Percentiles rank a stretch among this genome's conserved stretches.
phyloP scores from a whole-genome alignment of 2,888 invertebrate species.

The Hydriomena furcata region DNA sequence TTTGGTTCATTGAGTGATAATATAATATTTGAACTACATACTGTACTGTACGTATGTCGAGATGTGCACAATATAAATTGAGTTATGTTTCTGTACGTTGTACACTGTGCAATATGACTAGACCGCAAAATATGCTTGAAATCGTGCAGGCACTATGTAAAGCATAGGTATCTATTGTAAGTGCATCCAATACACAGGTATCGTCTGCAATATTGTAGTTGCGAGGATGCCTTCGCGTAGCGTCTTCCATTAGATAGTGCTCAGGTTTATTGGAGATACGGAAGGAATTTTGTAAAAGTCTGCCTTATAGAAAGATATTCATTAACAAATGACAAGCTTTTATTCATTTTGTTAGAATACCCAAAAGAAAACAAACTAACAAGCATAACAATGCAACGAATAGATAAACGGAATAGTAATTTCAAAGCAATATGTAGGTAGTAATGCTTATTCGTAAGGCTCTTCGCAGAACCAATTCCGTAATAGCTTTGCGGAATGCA shows the following conservation, averaged over 20 bases:
- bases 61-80: too few species aligned
- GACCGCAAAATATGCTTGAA: background rate
- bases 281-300: too few species aligned
- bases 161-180: background rate
- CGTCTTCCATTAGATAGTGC: background rate
- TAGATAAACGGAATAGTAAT: background rate
- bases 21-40: too few species aligned
- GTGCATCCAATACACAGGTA: conserved; percentile 1
- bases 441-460: background rate
- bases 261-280: background rate
- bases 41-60: too few species aligned
- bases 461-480: background rate
- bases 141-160: background rate
- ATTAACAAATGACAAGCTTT: too few species aligned
- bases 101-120: background rate
- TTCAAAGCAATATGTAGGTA: background rate
- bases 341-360: too few species aligned
- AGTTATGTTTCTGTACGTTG: background rate
- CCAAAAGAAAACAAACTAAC: too few species aligned
- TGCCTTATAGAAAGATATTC: background rate
- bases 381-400: background rate
- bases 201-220: background rate
- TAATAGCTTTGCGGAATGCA: conserved; percentile 2
- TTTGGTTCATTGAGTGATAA: too few species aligned
- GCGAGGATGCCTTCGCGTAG: background rate